These are phyloP conservation scores for Dermochelys coriacea DNA, from an alignment of 2,797 vertebrate genomes.

Conservation along the genomic window DNA sequence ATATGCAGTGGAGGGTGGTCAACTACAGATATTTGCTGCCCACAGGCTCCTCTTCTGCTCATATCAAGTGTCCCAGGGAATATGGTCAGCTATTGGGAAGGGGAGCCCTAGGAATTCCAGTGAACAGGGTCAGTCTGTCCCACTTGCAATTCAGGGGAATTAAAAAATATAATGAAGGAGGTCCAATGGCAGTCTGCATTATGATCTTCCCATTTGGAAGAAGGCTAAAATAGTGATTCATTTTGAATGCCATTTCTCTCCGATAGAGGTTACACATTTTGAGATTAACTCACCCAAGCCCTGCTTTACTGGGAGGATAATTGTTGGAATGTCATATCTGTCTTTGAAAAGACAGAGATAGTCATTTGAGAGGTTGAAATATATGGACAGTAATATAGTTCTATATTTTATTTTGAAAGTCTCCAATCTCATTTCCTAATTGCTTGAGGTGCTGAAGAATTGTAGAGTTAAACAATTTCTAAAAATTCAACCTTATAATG, in stretches of 20 bases:
- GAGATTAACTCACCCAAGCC: too few species aligned
- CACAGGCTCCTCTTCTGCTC: not conserved
- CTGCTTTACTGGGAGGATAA: too few species aligned
- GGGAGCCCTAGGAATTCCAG: not conserved
- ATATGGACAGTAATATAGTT: too few species aligned
- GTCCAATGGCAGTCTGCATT: not conserved
- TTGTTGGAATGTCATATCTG: too few species aligned
- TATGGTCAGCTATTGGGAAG: not conserved
- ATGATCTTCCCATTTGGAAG: not conserved
- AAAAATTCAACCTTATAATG: rapidly evolving
- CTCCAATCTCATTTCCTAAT: not conserved
- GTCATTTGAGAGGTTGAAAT: too few species aligned
- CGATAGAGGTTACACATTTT: too few species aligned
- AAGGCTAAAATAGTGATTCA: not conserved
- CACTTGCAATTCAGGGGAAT: not conserved
- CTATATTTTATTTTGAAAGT: not conserved
- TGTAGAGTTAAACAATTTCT: not conserved
- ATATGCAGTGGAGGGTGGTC: not conserved
- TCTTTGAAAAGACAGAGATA: rapidly evolving
- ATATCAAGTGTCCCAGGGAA: not conserved
- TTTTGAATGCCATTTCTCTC: not conserved
- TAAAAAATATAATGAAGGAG: not conserved
- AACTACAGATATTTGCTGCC: not conserved
- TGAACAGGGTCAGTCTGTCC: not conserved
- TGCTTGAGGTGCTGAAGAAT: not conserved